Evolutionary conservation across 2,113 vertebrate species (phyloP).

Genomic region (Trogon melanurus): DNA sequence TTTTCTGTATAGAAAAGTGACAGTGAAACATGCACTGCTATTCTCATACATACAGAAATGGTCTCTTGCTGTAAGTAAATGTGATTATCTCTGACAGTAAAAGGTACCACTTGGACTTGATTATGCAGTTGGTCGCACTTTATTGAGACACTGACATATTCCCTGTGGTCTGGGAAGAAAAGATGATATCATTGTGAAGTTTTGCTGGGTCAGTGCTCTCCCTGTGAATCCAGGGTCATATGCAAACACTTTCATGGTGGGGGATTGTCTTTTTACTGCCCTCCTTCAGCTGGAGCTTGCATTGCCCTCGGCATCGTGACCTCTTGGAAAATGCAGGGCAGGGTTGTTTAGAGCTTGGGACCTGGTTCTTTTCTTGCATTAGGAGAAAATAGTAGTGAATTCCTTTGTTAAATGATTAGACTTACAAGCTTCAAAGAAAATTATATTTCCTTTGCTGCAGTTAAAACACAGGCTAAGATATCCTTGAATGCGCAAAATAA

Average conservation of each 20-base stretch:
- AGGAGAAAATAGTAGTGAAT: neutral
- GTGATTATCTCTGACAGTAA: neutral
- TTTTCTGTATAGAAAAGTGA: neutral
- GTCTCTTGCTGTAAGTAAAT: neutral
- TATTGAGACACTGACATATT: slow-evolving; percentile 20
- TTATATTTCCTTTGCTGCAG: neutral
- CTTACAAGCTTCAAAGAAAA: neutral
- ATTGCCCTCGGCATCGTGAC: neutral
- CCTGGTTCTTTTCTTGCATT: neutral
- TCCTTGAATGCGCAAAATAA: neutral
- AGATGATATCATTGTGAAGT: neutral
- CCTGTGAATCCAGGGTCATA: neutral
- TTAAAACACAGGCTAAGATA: neutral
- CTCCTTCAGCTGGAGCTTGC: neutral
- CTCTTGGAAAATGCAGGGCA: neutral
- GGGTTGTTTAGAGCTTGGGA: neutral
- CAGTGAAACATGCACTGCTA: neutral
- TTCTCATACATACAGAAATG: neutral
- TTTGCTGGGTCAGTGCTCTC: neutral
- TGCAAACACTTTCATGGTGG: neutral
- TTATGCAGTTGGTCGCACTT: slow-evolving; percentile 37
- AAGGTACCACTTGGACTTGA: slow-evolving; percentile 31
- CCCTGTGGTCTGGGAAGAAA: slow-evolving; percentile 15
- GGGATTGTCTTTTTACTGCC: neutral
- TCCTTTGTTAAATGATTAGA: neutral